phyloP scores from a whole-genome alignment of 1,140 invertebrate genomes.

The Gonatopus flavifemur region DNA sequence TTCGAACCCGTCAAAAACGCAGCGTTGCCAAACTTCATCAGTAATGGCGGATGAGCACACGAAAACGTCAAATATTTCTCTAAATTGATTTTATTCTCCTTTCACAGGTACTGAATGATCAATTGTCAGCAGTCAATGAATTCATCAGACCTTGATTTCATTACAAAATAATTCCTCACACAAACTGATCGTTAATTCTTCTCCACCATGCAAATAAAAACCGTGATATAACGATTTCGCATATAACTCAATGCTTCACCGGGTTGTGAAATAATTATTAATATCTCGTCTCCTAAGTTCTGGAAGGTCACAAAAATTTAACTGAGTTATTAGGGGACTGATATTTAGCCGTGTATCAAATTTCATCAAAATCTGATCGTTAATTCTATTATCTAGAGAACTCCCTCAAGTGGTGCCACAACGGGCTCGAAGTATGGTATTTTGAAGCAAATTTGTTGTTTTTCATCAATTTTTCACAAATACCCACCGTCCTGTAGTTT shows the following conservation, averaged over 20 bases:
- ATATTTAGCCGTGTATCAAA: background rate
- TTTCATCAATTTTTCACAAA: no score
- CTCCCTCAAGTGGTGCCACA: no score
- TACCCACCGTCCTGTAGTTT: no score
- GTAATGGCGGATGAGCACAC: background rate
- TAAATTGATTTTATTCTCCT: background rate
- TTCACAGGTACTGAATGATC: background rate
- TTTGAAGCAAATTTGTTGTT: no score
- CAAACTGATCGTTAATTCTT: background rate
- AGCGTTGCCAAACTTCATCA: background rate
- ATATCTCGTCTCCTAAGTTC: background rate
- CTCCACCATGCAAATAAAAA: background rate
- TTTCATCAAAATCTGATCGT: background rate
- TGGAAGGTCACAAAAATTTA: background rate
- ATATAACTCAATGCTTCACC: background rate
- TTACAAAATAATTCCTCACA: background rate
- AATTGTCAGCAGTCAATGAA: background rate
- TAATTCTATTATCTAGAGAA: background rate
- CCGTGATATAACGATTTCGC: background rate
- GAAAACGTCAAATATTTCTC: background rate
- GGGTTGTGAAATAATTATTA: background rate
- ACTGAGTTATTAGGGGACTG: background rate
- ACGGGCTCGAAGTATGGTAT: no score
- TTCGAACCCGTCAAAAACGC: no score
- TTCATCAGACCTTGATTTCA: background rate